Evolutionary conservation across 2,113 vertebrate genomes (phyloP).

Genomic region (Lucifuga dentata): DNA sequence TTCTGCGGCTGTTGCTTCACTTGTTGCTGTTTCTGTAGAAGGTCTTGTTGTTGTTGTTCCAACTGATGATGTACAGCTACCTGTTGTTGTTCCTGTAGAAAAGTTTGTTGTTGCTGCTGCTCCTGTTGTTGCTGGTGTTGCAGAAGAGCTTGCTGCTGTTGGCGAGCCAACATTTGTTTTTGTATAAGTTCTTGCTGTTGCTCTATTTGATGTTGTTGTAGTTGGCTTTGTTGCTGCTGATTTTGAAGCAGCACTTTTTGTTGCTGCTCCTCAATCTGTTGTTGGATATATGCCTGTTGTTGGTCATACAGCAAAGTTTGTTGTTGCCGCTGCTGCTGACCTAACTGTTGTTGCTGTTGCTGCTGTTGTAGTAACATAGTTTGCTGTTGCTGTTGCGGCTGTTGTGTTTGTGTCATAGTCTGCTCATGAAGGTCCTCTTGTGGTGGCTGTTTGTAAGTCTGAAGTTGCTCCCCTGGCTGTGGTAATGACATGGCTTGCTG

Average conservation of each 20-base stretch:
- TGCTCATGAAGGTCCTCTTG: constrained; percentile 65
- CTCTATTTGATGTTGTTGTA: constrained; percentile 70
- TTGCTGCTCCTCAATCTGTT: constrained; percentile 65
- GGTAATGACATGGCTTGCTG: constrained; percentile 53
- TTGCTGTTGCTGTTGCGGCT: constrained; percentile 60
- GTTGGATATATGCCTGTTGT: constrained; percentile 71
- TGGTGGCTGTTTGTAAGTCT: constrained; percentile 50
- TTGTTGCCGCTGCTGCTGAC: constrained; percentile 57
- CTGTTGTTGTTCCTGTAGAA: constrained; percentile 46
- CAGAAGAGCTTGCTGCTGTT: constrained; percentile 37
- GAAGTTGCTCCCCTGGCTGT: constrained; percentile 64
- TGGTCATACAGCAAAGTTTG: constrained; percentile 67
- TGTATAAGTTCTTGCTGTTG: constrained; percentile 63
- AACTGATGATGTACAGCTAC: constrained; percentile 14
- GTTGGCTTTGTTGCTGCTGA: constrained; percentile 59
- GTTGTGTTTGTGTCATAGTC: constrained; percentile 63
- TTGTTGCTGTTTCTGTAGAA: constrained; percentile 13
- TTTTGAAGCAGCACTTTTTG: constrained; percentile 60
- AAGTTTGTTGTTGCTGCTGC: constrained; percentile 39
- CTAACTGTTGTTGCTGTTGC: constrained; percentile 64
- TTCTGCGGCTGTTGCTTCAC: constrained; percentile 41
- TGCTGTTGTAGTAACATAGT: constrained; percentile 48
- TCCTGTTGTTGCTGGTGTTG: constrained; percentile 57
- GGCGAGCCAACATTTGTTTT: constrained; percentile 43
- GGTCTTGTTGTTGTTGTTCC: constrained; percentile 4